These are phyloP conservation scores for Catocala sponsa DNA, from an alignment of 2,888 invertebrate species.

Conservation along the genomic window DNA sequence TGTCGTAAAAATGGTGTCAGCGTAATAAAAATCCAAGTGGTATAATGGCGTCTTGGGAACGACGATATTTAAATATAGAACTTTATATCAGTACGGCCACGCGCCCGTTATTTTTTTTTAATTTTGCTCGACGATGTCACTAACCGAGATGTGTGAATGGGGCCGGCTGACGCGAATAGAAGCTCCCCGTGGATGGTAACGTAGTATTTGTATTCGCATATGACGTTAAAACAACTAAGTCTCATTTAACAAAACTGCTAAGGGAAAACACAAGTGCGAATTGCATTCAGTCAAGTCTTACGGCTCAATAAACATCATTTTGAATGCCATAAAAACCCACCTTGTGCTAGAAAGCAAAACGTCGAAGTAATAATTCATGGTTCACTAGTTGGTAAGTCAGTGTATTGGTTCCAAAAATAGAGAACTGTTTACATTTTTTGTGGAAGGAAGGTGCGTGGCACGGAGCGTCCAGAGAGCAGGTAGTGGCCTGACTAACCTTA, in stretches of 20 bases:
- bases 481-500: conserved; percentile 70
- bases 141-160: conserved; percentile 77
- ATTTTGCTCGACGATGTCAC: conserved; percentile 76
- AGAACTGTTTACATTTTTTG: conserved; percentile 76
- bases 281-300: conserved; percentile 26
- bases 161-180: conserved; percentile 73
- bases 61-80: conserved; percentile 82
- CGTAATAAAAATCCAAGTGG: conserved; percentile 58
- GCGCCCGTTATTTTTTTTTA: conserved; percentile 67
- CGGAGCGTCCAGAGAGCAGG: conserved; percentile 64
- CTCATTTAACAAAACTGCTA: conserved; percentile 23
- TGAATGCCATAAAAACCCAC: conserved; percentile 46
- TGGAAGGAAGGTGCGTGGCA: conserved; percentile 77
- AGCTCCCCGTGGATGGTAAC: conserved; percentile 32
- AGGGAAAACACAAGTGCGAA: conserved; percentile 28
- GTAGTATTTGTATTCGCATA: conserved; percentile 35
- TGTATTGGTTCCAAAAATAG: conserved; percentile 72
- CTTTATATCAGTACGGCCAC: conserved; percentile 78
- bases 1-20: conserved; percentile 46
- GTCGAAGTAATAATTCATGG: conserved; percentile 67
- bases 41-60: conserved; percentile 65
- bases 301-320: conserved; percentile 45
- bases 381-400: conserved; percentile 62
- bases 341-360: conserved; percentile 57
- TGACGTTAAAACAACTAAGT: conserved; percentile 20